Evolutionary conservation across 1,140 invertebrate genomes (phyloP), one percentile per base, ranked within the genome.

Genomic region (Eumeta japonica): DNA sequence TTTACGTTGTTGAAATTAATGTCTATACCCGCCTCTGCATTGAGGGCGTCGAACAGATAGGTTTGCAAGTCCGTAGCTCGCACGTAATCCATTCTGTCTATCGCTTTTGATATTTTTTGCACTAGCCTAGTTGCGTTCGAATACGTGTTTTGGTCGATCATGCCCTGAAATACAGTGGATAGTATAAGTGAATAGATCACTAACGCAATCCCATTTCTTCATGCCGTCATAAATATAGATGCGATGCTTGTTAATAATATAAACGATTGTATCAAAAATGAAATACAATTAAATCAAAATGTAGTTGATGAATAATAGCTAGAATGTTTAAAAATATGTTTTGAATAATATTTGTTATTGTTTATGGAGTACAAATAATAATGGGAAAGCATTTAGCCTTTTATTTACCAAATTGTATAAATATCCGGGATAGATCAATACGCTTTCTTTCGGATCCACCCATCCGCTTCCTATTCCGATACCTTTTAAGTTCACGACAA

Each of bases 391-490:
- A n/a, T n/a, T n/a, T n/a, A n/a, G n/a, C n/a, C n/a, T n/a, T 32
- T n/a, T 30, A 29, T 45, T 48, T 52, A 67, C 67, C 58, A 61
- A 56, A 15, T 50, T 42, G 36, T 62, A 70, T 4, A 72, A 45
- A 33, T 50, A 65, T 2, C 50, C 37, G 4, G 62, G 55, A 41
- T 61, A 55, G 4, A 50, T 45, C 36, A 61, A 48, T 15, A 48
- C 46, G 30, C 58, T 67, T 31, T 67, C 60, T 39, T 58, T 70
- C 0, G 87, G 87, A 20, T 84, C 83, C 18, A 90, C 87, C 85
- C 87, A 90, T 0, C 85, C 81, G 52, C 89, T 86, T 2, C 87
- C 88, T 28, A 90, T 75, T 2, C 79, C 86, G 11, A 90, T 79
- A 11, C 86, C 87, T 54, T 79, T 81, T 33, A 91, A 80, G 49